phyloP scores from a whole-genome alignment of 2,888 invertebrate species.

The Leptopilina myrica region DNA sequence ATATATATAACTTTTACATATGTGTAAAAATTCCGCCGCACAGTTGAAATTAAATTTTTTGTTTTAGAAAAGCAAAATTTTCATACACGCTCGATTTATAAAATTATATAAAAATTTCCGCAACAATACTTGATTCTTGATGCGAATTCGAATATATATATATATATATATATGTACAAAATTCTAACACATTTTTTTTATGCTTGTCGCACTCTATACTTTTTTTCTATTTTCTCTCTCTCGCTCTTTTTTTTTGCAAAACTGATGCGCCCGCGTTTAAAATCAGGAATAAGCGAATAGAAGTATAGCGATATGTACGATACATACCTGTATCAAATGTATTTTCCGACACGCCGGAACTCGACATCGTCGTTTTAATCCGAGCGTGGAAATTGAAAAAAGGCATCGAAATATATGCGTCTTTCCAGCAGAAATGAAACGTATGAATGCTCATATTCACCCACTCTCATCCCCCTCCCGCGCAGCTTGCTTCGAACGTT shows the following conservation, averaged over 20 bases:
- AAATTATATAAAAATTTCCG: too few relatives aligned
- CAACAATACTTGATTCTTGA: background rate
- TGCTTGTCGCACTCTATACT: background rate
- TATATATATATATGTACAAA: background rate
- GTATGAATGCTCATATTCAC: constrained; percentile 58
- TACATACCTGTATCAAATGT: constrained; percentile 57
- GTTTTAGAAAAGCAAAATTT: too few relatives aligned
- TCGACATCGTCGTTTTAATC: constrained; percentile 58
- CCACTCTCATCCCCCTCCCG: constrained; percentile 26
- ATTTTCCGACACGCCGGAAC: constrained; percentile 56
- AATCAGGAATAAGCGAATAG: constrained; percentile 14
- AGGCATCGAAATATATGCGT: constrained; percentile 54
- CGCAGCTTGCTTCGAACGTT: constrained; percentile 50
- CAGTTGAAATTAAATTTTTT: too few relatives aligned
- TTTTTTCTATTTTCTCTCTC: background rate
- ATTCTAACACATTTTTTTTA: constrained; percentile 4
- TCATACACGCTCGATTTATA: too few relatives aligned
- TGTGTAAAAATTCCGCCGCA: too few relatives aligned
- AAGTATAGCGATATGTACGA: constrained; percentile 8
- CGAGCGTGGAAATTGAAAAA: constrained; percentile 64
- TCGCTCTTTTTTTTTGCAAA: background rate
- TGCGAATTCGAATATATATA: background rate
- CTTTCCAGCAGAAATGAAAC: constrained; percentile 64
- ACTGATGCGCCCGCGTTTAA: constrained; percentile 26
- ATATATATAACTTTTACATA: too few relatives aligned